Base-by-base conservation (phyloP, 2,888 invertebrate species). In the Andrena bucephala region DNA sequence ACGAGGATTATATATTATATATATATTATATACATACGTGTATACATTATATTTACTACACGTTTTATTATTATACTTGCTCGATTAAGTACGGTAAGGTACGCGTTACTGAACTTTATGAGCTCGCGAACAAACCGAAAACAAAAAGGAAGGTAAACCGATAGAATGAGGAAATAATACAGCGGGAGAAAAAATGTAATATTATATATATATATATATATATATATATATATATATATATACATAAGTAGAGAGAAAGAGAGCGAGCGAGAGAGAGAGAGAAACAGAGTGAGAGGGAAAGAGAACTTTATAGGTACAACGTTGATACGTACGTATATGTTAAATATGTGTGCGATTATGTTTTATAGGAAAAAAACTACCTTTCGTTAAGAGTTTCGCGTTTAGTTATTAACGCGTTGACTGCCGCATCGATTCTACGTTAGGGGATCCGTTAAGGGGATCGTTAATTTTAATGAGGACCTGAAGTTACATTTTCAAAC, bases 41-140 rank as follows among this genome's bases (percentile, higher is more conserved):
- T 76, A 60, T 76, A 71, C 71, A 80, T 83, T 83, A 83, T 81
- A 86, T 88, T 88, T 87, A 84, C 71, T 81, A 84, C 73, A 82
- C 84, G 77, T 87, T 85, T 88, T 84, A 86, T 81, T 80, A 63
- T 81, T 86, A 84, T 82, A 81, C 60, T 57, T 81, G 86, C n/a
- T 73, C 74, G 67, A 83, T 79, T 79, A 85, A 88, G 70, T 83
- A 50, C 78, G 80, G 65, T 62, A 63, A 69, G 48, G 62, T 77
- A 68, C 52, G 69, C 70, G 75, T 83, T 83, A 81, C 88, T 79
- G 66, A 79, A 77, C 24, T 72, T 69, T 75, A 73, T 67, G 67
- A 65, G 62, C 62, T 80, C 85, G 63, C 63, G 75, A 59, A 68
- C 69, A 67, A 76, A 50, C 8, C 29, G 27, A 52, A 54, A 36